Percentiles rank a stretch among this genome's conserved stretches.
Evolutionary conservation across 2,888 invertebrate genomes (phyloP).

Genomic region (Mylabris sibirica): DNA sequence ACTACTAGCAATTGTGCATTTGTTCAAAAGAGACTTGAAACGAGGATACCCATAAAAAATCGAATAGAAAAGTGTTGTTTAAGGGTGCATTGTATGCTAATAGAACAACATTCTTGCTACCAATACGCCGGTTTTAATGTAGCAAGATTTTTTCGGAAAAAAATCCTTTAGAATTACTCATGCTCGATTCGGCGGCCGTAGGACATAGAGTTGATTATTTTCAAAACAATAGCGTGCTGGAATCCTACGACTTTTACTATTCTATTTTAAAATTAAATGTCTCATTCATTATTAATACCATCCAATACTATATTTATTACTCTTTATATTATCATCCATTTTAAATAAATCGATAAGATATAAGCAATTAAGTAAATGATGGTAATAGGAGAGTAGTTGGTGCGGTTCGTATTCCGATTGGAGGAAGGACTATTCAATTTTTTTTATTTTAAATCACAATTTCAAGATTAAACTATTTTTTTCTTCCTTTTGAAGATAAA

Average conservation of each 20-base stretch:
- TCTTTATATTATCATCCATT: constrained; percentile 23
- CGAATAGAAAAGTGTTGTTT: constrained; percentile 56
- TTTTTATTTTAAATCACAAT: constrained; percentile 24
- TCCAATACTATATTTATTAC: constrained; percentile 15
- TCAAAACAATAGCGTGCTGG: constrained; percentile 14
- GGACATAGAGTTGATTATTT: constrained; percentile 6
- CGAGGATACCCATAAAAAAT: constrained; percentile 39
- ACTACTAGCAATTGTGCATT: constrained; percentile 29
- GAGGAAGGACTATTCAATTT: constrained; percentile 21
- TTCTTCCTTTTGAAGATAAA: constrained; percentile 34
- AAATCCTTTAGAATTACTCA: constrained; percentile 33
- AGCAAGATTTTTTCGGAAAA: constrained; percentile 27
- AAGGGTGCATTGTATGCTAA: constrained; percentile 59
- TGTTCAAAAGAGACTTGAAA: constrained; percentile 24
- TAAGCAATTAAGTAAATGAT: constrained; percentile 17
- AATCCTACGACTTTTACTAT: not conserved
- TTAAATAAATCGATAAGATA: constrained; percentile 34
- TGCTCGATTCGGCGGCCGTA: constrained; percentile 3
- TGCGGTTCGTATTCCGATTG: constrained; percentile 16
- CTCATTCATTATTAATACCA: constrained; percentile 30
- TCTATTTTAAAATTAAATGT: constrained; percentile 22
- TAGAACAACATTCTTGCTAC: constrained; percentile 56
- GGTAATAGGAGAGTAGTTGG: not conserved
- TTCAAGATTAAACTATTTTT: constrained; percentile 37
- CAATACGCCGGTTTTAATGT: constrained; percentile 37